phyloP scores from a whole-genome alignment of 92 coral and sea anemone species.

The Muricea muricata region DNA sequence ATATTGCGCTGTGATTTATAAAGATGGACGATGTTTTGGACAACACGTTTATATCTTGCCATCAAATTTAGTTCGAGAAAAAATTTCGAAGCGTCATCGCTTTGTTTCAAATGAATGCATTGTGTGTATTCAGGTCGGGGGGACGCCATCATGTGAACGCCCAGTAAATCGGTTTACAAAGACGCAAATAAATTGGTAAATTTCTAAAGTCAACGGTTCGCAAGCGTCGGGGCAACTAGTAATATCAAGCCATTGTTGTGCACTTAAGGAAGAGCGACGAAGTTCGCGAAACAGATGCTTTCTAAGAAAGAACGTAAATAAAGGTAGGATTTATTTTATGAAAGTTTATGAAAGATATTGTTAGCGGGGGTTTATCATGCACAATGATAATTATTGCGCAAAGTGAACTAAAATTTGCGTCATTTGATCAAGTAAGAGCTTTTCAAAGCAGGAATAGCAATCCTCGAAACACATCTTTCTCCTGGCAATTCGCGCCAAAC shows the following conservation, averaged over 20 bases:
- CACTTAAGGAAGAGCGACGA: not conserved
- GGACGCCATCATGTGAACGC: not conserved
- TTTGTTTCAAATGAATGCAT: too few species aligned
- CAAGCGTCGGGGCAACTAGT: not conserved
- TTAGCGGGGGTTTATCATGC: not conserved
- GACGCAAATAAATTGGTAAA: not conserved
- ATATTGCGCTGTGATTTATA: not conserved
- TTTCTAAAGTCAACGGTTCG: not conserved
- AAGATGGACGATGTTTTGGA: not conserved
- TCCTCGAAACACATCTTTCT: too few species aligned
- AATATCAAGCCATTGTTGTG: not conserved
- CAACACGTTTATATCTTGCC: not conserved
- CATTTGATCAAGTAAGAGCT: too few species aligned
- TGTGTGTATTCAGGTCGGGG: not conserved
- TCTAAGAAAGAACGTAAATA: not conserved
- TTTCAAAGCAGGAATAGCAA: too few species aligned
- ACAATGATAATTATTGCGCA: too few species aligned
- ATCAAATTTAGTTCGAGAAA: not conserved
- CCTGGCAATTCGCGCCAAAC: too few species aligned
- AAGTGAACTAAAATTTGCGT: too few species aligned
- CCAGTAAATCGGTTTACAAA: not conserved
- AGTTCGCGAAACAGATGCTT: not conserved
- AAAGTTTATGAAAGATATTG: not conserved
- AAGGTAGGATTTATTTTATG: not conserved
- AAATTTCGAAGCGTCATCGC: too few species aligned